Conservation (phyloP, 2,888 invertebrate genomes). For the Microctonus brassicae region DNA sequence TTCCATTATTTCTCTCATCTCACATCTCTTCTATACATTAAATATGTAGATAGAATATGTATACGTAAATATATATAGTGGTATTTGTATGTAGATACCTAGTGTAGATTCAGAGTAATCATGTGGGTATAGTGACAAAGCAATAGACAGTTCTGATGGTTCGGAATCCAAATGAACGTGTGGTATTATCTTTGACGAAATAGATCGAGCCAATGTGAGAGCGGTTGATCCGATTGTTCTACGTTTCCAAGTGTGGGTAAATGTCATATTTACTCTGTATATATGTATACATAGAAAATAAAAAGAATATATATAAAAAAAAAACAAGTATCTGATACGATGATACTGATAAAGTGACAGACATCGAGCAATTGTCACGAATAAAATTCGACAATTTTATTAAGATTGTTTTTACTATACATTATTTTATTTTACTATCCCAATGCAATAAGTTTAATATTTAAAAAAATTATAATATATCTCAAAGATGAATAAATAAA, state of each 20-base stretch:
- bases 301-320: neutral
- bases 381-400: constrained; percentile 23
- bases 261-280: neutral
- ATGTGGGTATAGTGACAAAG: neutral
- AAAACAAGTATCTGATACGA: neutral
- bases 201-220: neutral
- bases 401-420: constrained; percentile 21
- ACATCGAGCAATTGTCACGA: neutral
- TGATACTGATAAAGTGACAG: neutral
- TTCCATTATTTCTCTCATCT: neutral
- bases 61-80: neutral
- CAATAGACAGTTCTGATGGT: neutral
- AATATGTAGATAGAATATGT: neutral
- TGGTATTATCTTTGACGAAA: neutral
- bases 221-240: constrained; percentile 8
- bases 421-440: neutral
- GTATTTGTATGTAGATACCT: neutral
- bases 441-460: neutral
- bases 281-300: too few species aligned
- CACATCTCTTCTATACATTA: neutral
- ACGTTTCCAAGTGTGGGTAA: neutral
- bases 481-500: too few species aligned
- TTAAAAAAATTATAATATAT: too few species aligned
- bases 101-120: neutral
- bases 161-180: constrained; percentile 1